phyloP scores from a whole-genome alignment of 2,888 invertebrate species.

The Miltochrista miniata region DNA sequence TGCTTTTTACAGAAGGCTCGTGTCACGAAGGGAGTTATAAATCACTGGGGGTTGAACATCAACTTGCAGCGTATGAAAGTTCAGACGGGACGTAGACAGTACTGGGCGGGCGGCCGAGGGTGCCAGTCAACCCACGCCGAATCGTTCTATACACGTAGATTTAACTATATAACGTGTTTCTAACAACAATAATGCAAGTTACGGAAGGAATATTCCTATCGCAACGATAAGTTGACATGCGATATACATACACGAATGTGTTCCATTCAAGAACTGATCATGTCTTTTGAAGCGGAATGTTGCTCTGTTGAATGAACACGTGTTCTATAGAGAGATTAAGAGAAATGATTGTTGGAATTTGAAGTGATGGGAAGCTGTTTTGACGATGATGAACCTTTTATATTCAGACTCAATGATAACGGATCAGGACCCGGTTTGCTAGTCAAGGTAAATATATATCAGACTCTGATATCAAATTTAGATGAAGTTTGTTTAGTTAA shows the following conservation, averaged over 20 bases:
- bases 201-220: constrained; percentile 36
- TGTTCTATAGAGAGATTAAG: constrained; percentile 14
- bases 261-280: constrained; percentile 24
- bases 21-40: constrained; percentile 70
- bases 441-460: constrained; percentile 84
- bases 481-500: background rate
- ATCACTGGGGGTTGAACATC: constrained; percentile 60
- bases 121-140: constrained; percentile 43
- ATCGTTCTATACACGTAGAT: constrained; percentile 4
- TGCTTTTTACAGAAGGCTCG: constrained; percentile 56
- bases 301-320: constrained; percentile 8
- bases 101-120: constrained; percentile 64
- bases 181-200: constrained; percentile 35
- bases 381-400: constrained; percentile 87
- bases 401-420: constrained; percentile 90
- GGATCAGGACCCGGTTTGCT: constrained; percentile 89
- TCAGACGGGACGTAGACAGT: constrained; percentile 47
- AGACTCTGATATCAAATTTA: background rate
- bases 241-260: constrained; percentile 43
- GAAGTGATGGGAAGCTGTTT: constrained; percentile 65
- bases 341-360: constrained; percentile 25
- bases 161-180: constrained; percentile 41
- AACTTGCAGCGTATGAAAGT: constrained; percentile 30
- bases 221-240: constrained; percentile 57
- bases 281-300: constrained; percentile 15